phyloP scores from a whole-genome alignment of 92 coral and sea anemone genomes.

The Chrysogorgia sp. region DNA sequence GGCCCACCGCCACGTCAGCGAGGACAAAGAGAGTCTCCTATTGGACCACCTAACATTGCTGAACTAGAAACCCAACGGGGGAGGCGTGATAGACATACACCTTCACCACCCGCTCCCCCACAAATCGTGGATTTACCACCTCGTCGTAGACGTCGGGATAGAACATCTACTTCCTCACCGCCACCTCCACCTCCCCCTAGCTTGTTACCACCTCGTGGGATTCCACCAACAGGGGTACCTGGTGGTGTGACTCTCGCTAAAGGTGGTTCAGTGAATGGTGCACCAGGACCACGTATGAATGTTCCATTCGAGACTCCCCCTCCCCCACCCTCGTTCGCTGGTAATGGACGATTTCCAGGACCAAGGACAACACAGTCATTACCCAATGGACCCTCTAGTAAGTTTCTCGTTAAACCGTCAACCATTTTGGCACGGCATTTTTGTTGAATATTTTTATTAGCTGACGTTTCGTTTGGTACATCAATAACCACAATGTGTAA shows the following conservation, averaged over 20 bases:
- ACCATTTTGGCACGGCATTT: no score
- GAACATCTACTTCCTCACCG: conserved; percentile 13
- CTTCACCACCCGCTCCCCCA: conserved; percentile 24
- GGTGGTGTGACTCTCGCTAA: background rate
- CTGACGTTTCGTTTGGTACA: no score
- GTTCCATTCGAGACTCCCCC: background rate
- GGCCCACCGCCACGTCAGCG: conserved; percentile 45
- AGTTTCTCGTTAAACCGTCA: no score
- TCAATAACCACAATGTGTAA: no score
- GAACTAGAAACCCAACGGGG: background rate
- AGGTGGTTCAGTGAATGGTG: background rate
- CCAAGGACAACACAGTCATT: no score
- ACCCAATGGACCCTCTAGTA: no score
- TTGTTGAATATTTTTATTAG: no score
- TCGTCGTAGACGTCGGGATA: conserved; percentile 1
- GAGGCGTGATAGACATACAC: conserved; percentile 6
- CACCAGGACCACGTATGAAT: conserved; percentile 9
- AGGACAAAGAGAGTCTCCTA: conserved; percentile 16
- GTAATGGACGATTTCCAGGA: background rate
- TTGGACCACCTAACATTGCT: no score
- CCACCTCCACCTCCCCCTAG: conserved; percentile 18
- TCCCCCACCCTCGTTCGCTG: conserved; percentile 17
- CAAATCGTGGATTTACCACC: background rate
- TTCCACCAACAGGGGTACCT: background rate
- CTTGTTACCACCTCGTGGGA: conserved; percentile 1